phyloP scores from a whole-genome alignment of 2,113 vertebrate species.

The Colius striatus region DNA sequence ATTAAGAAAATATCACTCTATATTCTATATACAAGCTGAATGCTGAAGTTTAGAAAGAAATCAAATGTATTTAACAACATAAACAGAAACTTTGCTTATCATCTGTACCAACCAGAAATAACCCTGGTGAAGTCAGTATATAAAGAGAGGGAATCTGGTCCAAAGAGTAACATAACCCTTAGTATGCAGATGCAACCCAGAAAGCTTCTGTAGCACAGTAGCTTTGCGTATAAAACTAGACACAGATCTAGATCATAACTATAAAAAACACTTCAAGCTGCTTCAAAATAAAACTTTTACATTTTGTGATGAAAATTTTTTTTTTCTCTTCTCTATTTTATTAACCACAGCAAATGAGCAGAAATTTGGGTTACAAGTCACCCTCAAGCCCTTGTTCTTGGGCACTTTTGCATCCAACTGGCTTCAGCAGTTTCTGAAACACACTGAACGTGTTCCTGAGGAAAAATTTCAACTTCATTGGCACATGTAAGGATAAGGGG shows the following conservation, averaged over 20 bases:
- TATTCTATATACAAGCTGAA: not conserved
- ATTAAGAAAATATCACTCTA: not conserved
- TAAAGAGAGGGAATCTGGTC: not conserved
- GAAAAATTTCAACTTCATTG: not conserved
- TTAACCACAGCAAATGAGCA: not conserved
- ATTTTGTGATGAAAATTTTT: not conserved
- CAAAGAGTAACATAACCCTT: not conserved
- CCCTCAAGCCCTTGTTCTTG: not conserved
- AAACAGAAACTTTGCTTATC: slow-evolving; percentile 20
- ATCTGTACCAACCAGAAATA: not conserved
- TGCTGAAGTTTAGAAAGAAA: not conserved
- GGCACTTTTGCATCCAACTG: not conserved
- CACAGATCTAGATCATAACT: not conserved
- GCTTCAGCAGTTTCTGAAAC: not conserved
- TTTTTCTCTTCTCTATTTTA: not conserved
- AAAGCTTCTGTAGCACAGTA: not conserved
- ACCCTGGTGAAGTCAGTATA: not conserved
- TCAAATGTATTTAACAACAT: not conserved
- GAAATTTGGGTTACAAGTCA: not conserved
- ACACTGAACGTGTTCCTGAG: not conserved
- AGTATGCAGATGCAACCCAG: rapidly evolving
- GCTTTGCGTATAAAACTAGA: not conserved
- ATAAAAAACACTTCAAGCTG: not conserved
- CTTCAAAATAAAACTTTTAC: not conserved
- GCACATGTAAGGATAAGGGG: not conserved